Base-by-base conservation (phyloP, 2,888 invertebrate genomes). In the Nysson spinosus region DNA sequence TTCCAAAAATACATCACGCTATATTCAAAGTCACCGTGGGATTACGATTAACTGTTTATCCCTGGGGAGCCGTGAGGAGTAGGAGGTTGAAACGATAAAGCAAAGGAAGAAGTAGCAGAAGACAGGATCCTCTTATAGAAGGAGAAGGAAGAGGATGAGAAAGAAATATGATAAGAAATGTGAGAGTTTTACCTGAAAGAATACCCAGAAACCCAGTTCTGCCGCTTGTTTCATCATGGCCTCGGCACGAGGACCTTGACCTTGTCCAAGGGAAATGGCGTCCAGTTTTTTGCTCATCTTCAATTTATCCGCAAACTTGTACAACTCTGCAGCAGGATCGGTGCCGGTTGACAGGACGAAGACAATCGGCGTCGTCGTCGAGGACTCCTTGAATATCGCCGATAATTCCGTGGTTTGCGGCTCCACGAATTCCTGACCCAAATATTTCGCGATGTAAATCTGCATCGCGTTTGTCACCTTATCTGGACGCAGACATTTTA, bases 281-380 rank as follows among this genome's bases (percentile, higher is more conserved):
- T 91, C 92, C 79, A 96, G 91, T 24, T 94, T 90, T 78, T 93
- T 92, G 12, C 90, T 89, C 89, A 93, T 92, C 73, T 92, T 93
- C 91, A 93, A 91, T 77, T 91, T 92, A 44, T 96, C 95, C 0
- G 96, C 95, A 83, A 95, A 96, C 87, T 94, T 95, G 78, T 94
- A 89, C 22, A 96, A 87, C 76, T 94, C 94, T 85, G 91, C 91
- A 2, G 95, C 95, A 0, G 97, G 97, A 87, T 97, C 97, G 0
- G 96, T 96, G 5, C 97, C 97, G 0, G 96, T 93, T 1, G 96
- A 96, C 0, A 97, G 89, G 12, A 97, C 94, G 82, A 97, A 97
- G 54, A 97, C 93, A 49, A 97, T 89, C 0, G 97, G 97, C 0
- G 93, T 92, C 1, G 91, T 88, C 0, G 93, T 91, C 51, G 92